These are phyloP conservation scores for Sebastes melanostomus DNA, from an alignment of 2,797 vertebrate species.

Conservation along the genomic window DNA sequence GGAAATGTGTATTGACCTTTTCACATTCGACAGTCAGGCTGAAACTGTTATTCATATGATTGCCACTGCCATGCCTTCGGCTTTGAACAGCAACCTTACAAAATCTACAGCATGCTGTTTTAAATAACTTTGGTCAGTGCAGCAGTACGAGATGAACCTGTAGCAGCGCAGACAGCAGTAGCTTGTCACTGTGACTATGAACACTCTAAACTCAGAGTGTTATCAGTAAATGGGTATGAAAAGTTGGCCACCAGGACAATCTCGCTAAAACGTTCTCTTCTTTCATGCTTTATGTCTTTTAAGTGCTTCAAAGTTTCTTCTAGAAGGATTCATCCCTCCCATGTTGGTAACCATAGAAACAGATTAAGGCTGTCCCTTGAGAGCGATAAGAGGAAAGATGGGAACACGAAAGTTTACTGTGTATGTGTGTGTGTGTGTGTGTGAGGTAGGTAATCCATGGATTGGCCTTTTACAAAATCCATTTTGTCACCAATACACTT, in stretches of 20 bases:
- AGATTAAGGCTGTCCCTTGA: slow-evolving; percentile 53
- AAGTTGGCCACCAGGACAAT: neutral
- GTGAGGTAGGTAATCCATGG: slow-evolving; percentile 36
- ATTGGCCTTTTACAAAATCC: slow-evolving; percentile 56
- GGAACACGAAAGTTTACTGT: slow-evolving; percentile 1
- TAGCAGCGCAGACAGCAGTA: neutral
- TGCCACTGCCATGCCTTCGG: neutral
- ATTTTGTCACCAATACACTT: slow-evolving; percentile 66
- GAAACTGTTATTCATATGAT: slow-evolving; percentile 18
- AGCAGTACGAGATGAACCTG: neutral
- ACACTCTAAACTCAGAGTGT: neutral
- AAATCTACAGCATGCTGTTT: neutral
- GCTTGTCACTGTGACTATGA: neutral
- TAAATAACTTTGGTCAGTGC: neutral
- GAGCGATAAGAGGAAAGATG: slow-evolving; percentile 15
- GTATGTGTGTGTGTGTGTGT: neutral
- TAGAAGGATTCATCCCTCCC: neutral
- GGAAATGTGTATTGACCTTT: slow-evolving; percentile 51
- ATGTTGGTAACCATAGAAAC: slow-evolving; percentile 62
- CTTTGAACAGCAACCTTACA: neutral
- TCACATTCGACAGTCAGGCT: slow-evolving; percentile 15
- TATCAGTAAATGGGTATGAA: neutral
- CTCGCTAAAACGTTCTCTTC: neutral
- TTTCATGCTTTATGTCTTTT: neutral
- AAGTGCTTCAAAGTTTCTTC: slow-evolving; percentile 22